Conservation (phyloP, 2,113 vertebrate species). For the Neofelis nebulosa region DNA sequence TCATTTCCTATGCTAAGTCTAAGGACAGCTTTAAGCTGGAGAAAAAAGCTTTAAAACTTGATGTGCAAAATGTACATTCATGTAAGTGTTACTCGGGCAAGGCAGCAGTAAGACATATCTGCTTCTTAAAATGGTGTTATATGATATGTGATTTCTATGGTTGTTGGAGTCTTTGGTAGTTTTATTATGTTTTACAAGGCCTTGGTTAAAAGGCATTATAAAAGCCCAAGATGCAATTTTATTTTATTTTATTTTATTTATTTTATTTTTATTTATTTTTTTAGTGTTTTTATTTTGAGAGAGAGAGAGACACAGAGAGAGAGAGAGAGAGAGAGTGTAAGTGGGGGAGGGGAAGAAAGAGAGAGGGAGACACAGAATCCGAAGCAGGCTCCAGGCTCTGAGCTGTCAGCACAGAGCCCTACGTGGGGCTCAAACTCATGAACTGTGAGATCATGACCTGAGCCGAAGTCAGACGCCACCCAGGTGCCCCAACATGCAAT, state of each 20-base stretch:
- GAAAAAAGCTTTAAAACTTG: neutral
- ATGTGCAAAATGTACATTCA: neutral
- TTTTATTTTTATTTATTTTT: too few relatives aligned
- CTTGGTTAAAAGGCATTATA: constrained; percentile 23
- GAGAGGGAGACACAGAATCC: too few relatives aligned
- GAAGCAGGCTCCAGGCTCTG: too few relatives aligned
- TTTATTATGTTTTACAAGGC: constrained; percentile 5
- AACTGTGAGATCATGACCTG: too few relatives aligned
- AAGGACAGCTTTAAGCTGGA: neutral
- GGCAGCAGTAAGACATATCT: neutral
- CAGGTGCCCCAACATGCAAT: neutral
- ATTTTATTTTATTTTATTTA: neutral
- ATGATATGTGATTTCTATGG: neutral
- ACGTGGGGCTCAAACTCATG: too few relatives aligned
- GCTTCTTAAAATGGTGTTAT: neutral
- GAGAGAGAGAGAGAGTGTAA: too few relatives aligned
- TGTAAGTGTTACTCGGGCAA: neutral
- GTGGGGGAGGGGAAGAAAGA: too few relatives aligned
- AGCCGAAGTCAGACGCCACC: too few relatives aligned
- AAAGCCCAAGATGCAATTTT: constrained; percentile 36
- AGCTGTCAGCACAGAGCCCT: too few relatives aligned
- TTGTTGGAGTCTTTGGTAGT: neutral
- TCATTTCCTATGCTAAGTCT: neutral
- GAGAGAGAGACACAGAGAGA: too few relatives aligned
- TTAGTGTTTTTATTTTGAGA: too few relatives aligned